These are phyloP conservation scores for Platorchestia sp. DNA, from an alignment of 1,140 invertebrate genomes.

Conservation along the genomic window DNA sequence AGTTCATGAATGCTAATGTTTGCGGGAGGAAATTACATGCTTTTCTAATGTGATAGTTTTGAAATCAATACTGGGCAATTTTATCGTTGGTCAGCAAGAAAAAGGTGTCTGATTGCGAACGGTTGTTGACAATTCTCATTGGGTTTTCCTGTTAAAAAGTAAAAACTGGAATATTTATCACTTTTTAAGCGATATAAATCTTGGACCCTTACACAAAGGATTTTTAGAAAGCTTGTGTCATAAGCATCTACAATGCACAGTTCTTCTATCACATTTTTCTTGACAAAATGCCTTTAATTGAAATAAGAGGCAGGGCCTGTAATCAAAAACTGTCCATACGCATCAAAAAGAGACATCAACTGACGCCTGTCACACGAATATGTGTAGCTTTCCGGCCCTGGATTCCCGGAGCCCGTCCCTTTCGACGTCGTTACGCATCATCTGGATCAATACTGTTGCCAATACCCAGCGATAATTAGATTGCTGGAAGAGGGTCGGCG, in stretches of 20 bases:
- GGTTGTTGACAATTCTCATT: no score
- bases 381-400: background rate
- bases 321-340: background rate
- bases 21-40: background rate
- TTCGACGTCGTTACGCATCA: background rate
- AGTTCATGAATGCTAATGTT: background rate
- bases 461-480: background rate
- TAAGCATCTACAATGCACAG: background rate
- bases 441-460: background rate
- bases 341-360: background rate
- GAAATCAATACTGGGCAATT: background rate
- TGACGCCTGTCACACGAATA: background rate
- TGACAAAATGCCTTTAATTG: background rate
- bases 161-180: no score
- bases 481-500: background rate
- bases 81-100: background rate
- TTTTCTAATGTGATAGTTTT: background rate
- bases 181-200: no score
- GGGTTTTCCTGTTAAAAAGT: no score
- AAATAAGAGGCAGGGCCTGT: background rate
- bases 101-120: no score
- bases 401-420: no score
- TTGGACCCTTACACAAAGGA: background rate
- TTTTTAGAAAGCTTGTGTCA: background rate
- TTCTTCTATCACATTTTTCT: no score